A percentile compares a stretch with the other conserved stretches of the same genome.
These are phyloP conservation scores for Limnephilus lunatus DNA, from an alignment of 2,888 invertebrate species.

Conservation along the genomic window DNA sequence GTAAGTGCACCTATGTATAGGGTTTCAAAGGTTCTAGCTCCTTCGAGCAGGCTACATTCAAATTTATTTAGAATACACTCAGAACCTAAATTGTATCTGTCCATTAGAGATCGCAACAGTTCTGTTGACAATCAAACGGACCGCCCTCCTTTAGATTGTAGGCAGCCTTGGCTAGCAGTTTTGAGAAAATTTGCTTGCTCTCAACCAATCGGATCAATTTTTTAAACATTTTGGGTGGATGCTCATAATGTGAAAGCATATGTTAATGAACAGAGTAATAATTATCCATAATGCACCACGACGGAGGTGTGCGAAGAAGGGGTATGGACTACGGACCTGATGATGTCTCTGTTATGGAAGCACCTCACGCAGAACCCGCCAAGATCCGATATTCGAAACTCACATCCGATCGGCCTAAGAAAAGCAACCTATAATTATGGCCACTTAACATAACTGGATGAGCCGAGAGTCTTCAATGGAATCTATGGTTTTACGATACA, in stretches of 20 bases:
- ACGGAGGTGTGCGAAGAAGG: neutral
- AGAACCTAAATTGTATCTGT: too few species aligned
- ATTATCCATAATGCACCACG: neutral
- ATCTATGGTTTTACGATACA: constrained; percentile 60
- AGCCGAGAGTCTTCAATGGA: constrained; percentile 56
- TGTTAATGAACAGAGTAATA: neutral
- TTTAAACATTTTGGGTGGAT: neutral
- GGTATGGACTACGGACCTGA: neutral
- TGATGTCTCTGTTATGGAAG: constrained; percentile 35
- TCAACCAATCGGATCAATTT: neutral
- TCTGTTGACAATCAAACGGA: too few species aligned
- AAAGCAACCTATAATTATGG: constrained; percentile 63
- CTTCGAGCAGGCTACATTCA: too few species aligned
- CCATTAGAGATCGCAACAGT: too few species aligned
- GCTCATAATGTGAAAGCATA: neutral
- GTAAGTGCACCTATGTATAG: too few species aligned
- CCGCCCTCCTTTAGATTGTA: too few species aligned
- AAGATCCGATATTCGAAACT: constrained; percentile 27
- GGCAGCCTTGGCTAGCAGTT: neutral
- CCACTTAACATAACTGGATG: constrained; percentile 64
- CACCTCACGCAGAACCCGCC: neutral
- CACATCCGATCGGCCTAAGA: constrained; percentile 40
- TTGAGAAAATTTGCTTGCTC: neutral
- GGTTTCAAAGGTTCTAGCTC: too few species aligned
- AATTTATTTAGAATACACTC: too few species aligned